Percentiles rank a stretch among this genome's conserved stretches.
Evolutionary conservation across 2,113 vertebrate genomes (phyloP).

Genomic region (Gobius niger): DNA sequence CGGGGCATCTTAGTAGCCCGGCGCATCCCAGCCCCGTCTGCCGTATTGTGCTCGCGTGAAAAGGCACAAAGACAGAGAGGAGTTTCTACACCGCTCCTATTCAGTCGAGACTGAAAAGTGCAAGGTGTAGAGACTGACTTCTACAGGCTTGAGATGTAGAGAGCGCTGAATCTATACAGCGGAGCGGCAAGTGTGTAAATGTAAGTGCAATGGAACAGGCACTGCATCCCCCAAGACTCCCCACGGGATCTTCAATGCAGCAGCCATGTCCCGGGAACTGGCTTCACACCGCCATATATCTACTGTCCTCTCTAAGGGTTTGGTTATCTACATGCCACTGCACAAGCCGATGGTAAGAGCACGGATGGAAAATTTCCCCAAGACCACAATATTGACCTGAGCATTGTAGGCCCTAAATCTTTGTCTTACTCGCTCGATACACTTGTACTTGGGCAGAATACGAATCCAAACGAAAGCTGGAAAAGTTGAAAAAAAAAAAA

Average conservation of each 20-base stretch:
- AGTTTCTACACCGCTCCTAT: constrained; percentile 5
- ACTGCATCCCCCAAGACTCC: constrained; percentile 47
- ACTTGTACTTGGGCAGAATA: constrained; percentile 3
- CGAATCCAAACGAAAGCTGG: neutral
- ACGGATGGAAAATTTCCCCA: constrained; percentile 27
- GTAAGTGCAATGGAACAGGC: neutral
- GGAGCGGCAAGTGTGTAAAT: constrained; percentile 5
- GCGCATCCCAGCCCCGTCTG: constrained; percentile 39
- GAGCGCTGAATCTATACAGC: constrained; percentile 12
- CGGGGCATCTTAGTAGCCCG: constrained; percentile 44
- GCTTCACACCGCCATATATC: constrained; percentile 46
- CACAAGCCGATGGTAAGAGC: constrained; percentile 26
- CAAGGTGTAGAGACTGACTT: neutral
- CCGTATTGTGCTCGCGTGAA: constrained; percentile 29
- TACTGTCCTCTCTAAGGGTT: constrained; percentile 42
- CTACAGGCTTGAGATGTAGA: constrained; percentile 4
- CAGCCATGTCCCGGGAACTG: constrained; percentile 43
- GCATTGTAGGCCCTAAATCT: constrained; percentile 19
- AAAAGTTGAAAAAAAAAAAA: neutral
- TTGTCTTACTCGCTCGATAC: neutral
- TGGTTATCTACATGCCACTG: constrained; percentile 44
- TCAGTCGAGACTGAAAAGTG: constrained; percentile 7
- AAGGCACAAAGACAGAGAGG: constrained; percentile 21
- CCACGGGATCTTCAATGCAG: constrained; percentile 45
- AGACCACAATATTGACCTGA: constrained; percentile 41